phyloP scores from a whole-genome alignment of 2,888 invertebrate species.

The Trypoxylon attenuatum region DNA sequence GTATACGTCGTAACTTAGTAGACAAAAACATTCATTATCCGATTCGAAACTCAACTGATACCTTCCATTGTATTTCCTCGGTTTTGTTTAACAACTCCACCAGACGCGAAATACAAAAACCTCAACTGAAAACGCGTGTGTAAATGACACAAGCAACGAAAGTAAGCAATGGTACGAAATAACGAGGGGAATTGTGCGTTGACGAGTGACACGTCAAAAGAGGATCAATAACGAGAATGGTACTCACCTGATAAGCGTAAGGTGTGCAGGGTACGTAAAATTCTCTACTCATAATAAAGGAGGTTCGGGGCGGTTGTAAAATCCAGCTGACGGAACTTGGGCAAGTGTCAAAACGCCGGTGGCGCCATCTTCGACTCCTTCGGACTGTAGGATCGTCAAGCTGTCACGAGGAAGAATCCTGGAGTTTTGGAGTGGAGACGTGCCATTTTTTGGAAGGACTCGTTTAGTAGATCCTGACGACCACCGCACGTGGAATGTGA shows the following conservation, averaged over 20 bases:
- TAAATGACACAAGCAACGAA: too few species aligned
- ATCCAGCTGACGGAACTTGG: constrained; percentile 67
- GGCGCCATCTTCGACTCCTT: constrained; percentile 69
- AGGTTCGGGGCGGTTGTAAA: constrained; percentile 46
- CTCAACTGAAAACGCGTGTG: too few species aligned
- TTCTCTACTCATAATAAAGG: constrained; percentile 72
- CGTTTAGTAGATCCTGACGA: background rate
- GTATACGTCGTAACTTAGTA: too few species aligned
- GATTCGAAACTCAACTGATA: too few species aligned
- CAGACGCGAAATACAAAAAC: too few species aligned
- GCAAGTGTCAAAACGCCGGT: constrained; percentile 69
- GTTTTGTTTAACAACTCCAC: too few species aligned
- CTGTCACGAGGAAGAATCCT: constrained; percentile 65
- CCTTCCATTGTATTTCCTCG: too few species aligned
- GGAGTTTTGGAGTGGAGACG: constrained; percentile 26
- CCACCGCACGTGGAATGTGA: constrained; percentile 14
- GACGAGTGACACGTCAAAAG: background rate
- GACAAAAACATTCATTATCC: too few species aligned
- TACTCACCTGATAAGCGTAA: constrained; percentile 73
- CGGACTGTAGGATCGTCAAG: constrained; percentile 57
- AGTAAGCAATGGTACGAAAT: too few species aligned
- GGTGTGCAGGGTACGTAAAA: constrained; percentile 72
- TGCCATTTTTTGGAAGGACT: constrained; percentile 40
- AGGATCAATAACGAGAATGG: background rate
- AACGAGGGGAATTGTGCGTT: background rate